Percentiles rank a stretch among this genome's conserved stretches.
Evolutionary conservation across 2,797 vertebrate species (phyloP).

Genomic region (Babyrousa celebensis): DNA sequence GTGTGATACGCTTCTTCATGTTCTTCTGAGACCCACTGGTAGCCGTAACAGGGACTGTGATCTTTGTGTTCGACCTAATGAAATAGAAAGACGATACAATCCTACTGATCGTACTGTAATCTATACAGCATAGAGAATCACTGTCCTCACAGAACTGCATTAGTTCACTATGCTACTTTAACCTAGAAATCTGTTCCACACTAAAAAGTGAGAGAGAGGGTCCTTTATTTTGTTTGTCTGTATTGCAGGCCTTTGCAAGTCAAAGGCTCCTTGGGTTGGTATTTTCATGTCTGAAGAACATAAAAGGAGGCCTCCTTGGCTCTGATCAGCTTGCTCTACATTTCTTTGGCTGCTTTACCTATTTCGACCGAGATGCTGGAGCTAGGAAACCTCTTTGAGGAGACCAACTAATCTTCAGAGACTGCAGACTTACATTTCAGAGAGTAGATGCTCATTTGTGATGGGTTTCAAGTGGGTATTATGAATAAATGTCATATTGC

Average conservation of each 20-base stretch:
- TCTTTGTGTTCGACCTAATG: slow-evolving; percentile 88
- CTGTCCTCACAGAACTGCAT: background rate
- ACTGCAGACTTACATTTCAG: background rate
- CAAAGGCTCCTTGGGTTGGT: background rate
- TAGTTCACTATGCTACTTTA: background rate
- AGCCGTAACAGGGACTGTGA: slow-evolving; percentile 37
- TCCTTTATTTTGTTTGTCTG: background rate
- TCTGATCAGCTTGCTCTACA: background rate
- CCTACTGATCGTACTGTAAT: background rate
- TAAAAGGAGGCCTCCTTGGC: background rate
- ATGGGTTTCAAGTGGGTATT: background rate
- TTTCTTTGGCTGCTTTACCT: background rate
- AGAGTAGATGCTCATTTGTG: background rate
- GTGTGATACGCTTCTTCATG: slow-evolving; percentile 17
- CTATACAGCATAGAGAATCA: background rate
- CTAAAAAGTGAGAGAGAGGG: background rate
- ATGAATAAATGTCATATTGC: slow-evolving; percentile 1
- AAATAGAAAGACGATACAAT: slow-evolving; percentile 53
- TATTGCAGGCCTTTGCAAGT: background rate
- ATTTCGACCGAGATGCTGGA: background rate
- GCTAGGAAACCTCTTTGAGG: background rate
- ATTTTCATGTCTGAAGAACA: background rate
- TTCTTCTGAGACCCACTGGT: slow-evolving; percentile 77
- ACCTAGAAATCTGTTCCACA: background rate
- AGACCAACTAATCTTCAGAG: background rate